Evolutionary conservation across 2,888 invertebrate genomes (phyloP).

Genomic region (Carpatolechia fugitivella): DNA sequence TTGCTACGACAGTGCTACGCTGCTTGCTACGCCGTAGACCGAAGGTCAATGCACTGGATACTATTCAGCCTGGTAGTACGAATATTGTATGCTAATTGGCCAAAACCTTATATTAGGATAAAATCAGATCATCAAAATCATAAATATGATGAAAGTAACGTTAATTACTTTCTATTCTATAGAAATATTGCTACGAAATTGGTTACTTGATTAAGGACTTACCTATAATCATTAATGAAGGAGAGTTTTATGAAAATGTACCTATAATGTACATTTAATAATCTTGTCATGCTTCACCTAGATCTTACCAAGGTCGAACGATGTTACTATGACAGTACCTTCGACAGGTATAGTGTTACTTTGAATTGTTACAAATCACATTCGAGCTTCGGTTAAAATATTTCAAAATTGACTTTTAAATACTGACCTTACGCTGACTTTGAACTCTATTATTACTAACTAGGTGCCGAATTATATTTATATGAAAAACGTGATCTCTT

Average conservation of each 20-base stretch:
- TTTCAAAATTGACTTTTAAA: slow-evolving; percentile 10
- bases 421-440: not conserved
- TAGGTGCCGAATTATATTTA: not conserved
- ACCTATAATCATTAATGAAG: too few species aligned
- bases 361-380: too few species aligned
- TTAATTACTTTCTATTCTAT: too few species aligned
- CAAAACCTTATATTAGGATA: not conserved
- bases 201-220: too few species aligned
- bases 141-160: not conserved
- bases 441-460: slow-evolving; percentile 12
- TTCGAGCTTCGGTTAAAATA: too few species aligned
- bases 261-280: too few species aligned
- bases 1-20: slow-evolving; percentile 10
- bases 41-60: slow-evolving; percentile 2
- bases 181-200: too few species aligned
- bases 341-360: not conserved
- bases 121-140: not conserved
- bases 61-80: not conserved
- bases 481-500: slow-evolving; percentile 36
- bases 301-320: too few species aligned
- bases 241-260: too few species aligned
- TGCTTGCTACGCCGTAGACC: slow-evolving; percentile 30
- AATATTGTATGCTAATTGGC: too few species aligned
- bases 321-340: too few species aligned
- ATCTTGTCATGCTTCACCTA: too few species aligned